phyloP scores from a whole-genome alignment of 53 echinoderm and acorn worm species.

The Stichopus horrens region DNA sequence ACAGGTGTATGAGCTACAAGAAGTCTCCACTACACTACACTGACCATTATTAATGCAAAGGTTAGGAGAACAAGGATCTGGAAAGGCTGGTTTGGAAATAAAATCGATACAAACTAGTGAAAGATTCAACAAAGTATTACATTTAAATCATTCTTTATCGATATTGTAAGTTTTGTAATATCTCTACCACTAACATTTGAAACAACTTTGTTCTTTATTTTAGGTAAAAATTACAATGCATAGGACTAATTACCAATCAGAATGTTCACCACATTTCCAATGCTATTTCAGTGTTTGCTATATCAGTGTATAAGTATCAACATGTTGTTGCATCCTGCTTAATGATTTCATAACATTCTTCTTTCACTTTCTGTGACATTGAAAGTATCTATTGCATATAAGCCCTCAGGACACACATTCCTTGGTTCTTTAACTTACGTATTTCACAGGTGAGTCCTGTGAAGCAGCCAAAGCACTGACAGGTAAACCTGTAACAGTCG shows the following conservation, averaged over 20 bases:
- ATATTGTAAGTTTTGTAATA: background rate
- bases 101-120: background rate
- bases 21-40: conserved; percentile 46
- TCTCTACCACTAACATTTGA: background rate
- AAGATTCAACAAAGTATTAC: background rate
- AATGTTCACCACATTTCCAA: too few relatives aligned
- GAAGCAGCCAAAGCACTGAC: conserved; percentile 66
- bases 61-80: conserved; percentile 56
- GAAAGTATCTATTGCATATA: too few relatives aligned
- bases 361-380: too few relatives aligned
- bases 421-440: conserved; percentile 41
- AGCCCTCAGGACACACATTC: background rate
- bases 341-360: too few relatives aligned
- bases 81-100: conserved; percentile 37
- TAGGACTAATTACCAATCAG: too few relatives aligned
- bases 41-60: conserved; percentile 61
- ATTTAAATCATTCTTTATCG: background rate
- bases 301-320: too few relatives aligned
- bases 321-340: too few relatives aligned
- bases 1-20: conserved; percentile 61
- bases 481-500: conserved; percentile 58
- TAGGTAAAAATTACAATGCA: too few relatives aligned
- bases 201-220: too few relatives aligned
- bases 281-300: too few relatives aligned
- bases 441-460: conserved; percentile 62